Conservation (phyloP, 2,113 vertebrate species). For the Geococcyx californianus region DNA sequence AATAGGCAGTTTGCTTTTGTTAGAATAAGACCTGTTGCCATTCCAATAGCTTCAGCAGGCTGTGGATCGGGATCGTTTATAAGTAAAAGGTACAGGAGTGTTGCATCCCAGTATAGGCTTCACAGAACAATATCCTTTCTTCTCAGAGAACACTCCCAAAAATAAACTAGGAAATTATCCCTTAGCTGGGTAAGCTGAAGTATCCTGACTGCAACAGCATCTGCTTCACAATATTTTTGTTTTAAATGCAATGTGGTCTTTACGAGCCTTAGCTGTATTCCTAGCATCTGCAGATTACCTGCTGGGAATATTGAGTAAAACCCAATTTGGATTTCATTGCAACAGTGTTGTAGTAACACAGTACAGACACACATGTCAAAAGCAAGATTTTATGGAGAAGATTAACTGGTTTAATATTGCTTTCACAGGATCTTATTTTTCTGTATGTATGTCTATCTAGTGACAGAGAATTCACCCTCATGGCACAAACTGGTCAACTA, state of each 20-base stretch:
- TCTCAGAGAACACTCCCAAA: neutral
- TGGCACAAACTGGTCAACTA: neutral
- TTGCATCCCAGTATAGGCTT: neutral
- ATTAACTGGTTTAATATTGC: neutral
- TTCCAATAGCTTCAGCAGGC: neutral
- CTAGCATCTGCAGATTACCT: slow-evolving; percentile 11
- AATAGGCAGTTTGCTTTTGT: neutral
- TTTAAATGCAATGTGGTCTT: neutral
- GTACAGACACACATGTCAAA: slow-evolving; percentile 1
- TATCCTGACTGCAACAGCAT: neutral
- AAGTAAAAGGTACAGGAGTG: neutral
- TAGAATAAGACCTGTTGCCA: neutral
- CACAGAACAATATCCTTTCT: neutral
- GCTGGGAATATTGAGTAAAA: slow-evolving; percentile 29
- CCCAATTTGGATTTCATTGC: neutral
- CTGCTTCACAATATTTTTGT: neutral
- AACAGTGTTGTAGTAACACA: neutral
- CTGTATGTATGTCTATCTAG: neutral
- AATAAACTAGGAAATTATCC: neutral
- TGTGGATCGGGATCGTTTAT: neutral
- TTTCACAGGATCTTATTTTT: neutral
- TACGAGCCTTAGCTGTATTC: neutral
- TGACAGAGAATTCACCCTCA: neutral
- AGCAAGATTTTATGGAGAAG: neutral
- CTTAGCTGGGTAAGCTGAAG: neutral